Evolutionary conservation across 2,113 vertebrate genomes (phyloP), one percentile per base, ranked within the genome.

Genomic region (Engystomops pustulosus): DNA sequence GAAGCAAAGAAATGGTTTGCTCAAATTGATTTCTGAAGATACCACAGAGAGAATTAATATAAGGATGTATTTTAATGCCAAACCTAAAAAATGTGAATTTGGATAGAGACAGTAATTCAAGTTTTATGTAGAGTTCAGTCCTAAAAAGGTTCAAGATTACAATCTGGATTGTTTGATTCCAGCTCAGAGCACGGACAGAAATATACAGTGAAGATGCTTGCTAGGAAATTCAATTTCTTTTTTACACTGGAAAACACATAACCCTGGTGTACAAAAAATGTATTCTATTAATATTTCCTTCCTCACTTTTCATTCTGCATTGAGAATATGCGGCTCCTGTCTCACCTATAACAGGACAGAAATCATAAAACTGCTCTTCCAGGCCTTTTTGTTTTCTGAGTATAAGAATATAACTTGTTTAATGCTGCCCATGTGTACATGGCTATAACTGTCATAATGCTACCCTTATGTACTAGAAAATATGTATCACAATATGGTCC

Each of bases 201-300:
- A 70, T 65, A 71, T 86, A 83, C 68, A 79, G 51, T 78, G 53
- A 25, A 55, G 79, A 86, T 44, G 55, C 51, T 72, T 27, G 32
- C 69, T 27, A 71, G 30, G 75, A 83, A 83, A 70, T 78, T 80
- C 83, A 85, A 85, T 85, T 86, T 86, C 79, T 70, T 58, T 62
- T 86, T 49, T 55, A 78, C 60, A 58, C 62, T 82, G 14, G 41
- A 79, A 85, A 85, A 79, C 83, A 85, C 83, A 85, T 85, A 85
- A 79, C 74, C 62, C 60, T 4, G 62, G 34, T 55, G 62, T 58
- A 79, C 74, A 85, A 79, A 79, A 84, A 84, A 85, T 41, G 83
- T 70, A 85, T 85, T 79, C 34, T 53, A 79, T 79, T 85, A 79
- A 68, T 45, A 70, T 85, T 70, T 85, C 62, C 62, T 76, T 83